Evolutionary conservation across 2,113 vertebrate species (phyloP), one percentile per base, ranked within the genome.

Genomic region (Chionis minor): DNA sequence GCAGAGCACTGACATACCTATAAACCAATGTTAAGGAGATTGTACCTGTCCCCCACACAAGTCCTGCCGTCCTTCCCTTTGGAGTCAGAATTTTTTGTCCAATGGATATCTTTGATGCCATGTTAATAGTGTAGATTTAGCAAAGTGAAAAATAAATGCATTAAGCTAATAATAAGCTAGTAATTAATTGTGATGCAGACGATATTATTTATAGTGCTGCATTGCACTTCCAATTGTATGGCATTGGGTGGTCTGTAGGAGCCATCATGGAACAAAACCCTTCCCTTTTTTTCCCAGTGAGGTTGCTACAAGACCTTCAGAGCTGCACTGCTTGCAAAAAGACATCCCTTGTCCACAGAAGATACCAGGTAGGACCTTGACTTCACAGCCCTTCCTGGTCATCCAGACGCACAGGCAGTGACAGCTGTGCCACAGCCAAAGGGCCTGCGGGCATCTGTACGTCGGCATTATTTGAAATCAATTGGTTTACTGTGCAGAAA

Each of bases 91-190:
- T 0, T 33, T 52, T 42, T 84, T 88, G 81, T 72, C 27, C 6
- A 55, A 35, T 86, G 22, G 9, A 20, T 81, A 32, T 61, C 21
- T 70, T 38, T 73, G 63, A 51, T 75, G 24, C 30, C 5, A 23
- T 32, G 28, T 55, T 90, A 82, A 79, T 75, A 65, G 33, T 51
- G 28, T 32, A 80, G 70, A 82, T 51, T 51, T 81, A 77, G 45
- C 24, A 73, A 81, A 94, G 27, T 65, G 49, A 80, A 92, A 92
- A 85, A 95, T 52, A 91, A 94, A 70, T 63, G 22, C 42, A 86
- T 4, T 74, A 88, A 79, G 23, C 19, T 58, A 85, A 71, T 88
- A 69, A 58, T 42, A 92, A 62, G 8, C 24, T 44, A 71, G 22
- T 54, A 70, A 79, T 92, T 79, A 66, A 88, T 27, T 35, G n/a